A percentile compares a stretch with the other conserved stretches of the same genome.
Evolutionary conservation across 2,888 invertebrate genomes (phyloP).

Genomic region (Silvanus unidentatus): DNA sequence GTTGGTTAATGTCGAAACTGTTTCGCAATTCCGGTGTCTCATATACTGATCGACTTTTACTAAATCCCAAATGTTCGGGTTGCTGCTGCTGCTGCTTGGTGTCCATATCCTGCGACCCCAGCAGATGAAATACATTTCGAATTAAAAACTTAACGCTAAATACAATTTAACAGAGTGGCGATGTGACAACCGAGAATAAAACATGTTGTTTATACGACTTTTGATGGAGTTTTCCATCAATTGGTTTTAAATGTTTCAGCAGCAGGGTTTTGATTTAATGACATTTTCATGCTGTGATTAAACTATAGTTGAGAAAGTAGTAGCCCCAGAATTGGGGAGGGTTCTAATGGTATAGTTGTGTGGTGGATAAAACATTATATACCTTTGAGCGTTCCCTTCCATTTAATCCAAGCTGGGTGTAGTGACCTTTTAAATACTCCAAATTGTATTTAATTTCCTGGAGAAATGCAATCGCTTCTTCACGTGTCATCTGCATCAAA

Average conservation of each 20-base stretch:
- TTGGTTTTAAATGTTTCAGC: background rate
- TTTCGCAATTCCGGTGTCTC: constrained; percentile 28
- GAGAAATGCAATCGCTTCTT: constrained; percentile 68
- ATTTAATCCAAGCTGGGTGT: constrained; percentile 49
- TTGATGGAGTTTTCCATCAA: no score
- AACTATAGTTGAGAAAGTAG: constrained; percentile 8
- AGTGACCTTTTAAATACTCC: constrained; percentile 62
- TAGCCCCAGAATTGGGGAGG: constrained; percentile 6
- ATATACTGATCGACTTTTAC: constrained; percentile 7
- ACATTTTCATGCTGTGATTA: constrained; percentile 19
- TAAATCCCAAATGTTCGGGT: background rate
- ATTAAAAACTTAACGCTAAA: no score
- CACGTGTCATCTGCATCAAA: constrained; percentile 59
- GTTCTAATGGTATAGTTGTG: background rate
- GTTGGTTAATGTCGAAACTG: constrained; percentile 32
- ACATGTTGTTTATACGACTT: no score
- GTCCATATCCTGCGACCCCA: no score
- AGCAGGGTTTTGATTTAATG: constrained; percentile 13
- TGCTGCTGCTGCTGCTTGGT: no score
- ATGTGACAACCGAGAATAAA: no score
- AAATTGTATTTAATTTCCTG: constrained; percentile 72
- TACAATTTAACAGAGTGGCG: no score
- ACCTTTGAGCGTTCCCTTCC: constrained; percentile 34
- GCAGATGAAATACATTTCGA: no score
- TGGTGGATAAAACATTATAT: constrained; percentile 4